Percentiles rank a stretch among this genome's conserved stretches.
phyloP scores from a whole-genome alignment of 2,888 invertebrate genomes.

The Drosophila pseudotalamancana region DNA sequence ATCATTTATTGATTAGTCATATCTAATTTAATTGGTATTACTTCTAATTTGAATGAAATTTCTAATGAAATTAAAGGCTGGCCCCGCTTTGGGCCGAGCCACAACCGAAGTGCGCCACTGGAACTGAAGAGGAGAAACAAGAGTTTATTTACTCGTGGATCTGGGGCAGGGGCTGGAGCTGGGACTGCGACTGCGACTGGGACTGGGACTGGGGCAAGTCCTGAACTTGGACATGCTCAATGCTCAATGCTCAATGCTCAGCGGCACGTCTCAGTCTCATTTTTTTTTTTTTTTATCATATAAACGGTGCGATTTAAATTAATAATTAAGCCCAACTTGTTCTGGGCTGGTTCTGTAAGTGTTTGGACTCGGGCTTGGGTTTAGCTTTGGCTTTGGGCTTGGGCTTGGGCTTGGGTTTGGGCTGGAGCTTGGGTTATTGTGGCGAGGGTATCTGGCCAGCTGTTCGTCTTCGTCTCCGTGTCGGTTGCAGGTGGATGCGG shows the following conservation, averaged over 20 bases:
- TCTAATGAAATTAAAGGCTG: too few relatives aligned
- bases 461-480: constrained; percentile 26
- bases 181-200: constrained; percentile 2
- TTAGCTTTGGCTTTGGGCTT: neutral
- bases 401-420: neutral
- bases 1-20: too few relatives aligned
- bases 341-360: neutral
- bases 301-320: constrained; percentile 80
- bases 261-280: constrained; percentile 70
- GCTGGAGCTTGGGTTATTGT: constrained; percentile 7
- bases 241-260: constrained; percentile 75
- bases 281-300: constrained; percentile 62
- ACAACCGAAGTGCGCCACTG: neutral
- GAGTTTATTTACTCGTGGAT: constrained; percentile 34
- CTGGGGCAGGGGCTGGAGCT: constrained; percentile 6
- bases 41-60: too few relatives aligned
- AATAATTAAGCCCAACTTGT: constrained; percentile 65
- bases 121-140: neutral
- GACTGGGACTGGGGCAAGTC: constrained; percentile 6
- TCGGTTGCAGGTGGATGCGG: constrained; percentile 50
- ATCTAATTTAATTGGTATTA: too few relatives aligned
- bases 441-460: constrained; percentile 26
- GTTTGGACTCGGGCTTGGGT: neutral
- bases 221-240: constrained; percentile 70
- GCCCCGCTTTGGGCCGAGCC: neutral